Evolutionary conservation across 1,140 invertebrate genomes (phyloP).

Genomic region (Telenomus remus): DNA sequence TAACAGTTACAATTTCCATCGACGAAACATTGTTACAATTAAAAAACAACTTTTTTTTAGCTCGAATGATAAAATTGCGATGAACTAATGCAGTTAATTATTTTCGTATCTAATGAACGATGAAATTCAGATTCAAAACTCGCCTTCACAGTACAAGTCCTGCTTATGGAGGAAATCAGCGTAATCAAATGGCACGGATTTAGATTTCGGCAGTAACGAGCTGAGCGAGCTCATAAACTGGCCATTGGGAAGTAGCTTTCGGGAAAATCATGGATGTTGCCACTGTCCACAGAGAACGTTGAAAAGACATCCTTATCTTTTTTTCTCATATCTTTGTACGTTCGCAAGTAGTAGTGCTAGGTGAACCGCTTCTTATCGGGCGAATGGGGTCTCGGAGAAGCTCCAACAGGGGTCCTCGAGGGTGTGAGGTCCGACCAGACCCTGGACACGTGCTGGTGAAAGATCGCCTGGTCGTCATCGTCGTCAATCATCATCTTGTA

Average conservation of each 20-base stretch:
- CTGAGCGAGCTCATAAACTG: slow-evolving; percentile 70
- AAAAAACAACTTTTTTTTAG: no score
- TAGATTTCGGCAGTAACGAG: slow-evolving; percentile 76
- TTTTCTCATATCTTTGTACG: slow-evolving; percentile 64
- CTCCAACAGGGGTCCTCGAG: slow-evolving; percentile 81
- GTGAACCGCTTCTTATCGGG: slow-evolving; percentile 70
- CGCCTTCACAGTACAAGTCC: slow-evolving; percentile 73
- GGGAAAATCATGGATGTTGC: slow-evolving; percentile 80
- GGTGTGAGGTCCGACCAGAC: slow-evolving; percentile 92
- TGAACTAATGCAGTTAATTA: no score
- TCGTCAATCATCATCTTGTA: slow-evolving; percentile 85
- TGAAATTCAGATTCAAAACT: no score
- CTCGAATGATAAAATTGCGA: no score
- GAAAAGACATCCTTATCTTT: slow-evolving; percentile 80
- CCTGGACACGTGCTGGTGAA: slow-evolving; percentile 92
- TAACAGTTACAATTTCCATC: no score
- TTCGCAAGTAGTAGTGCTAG: slow-evolving; percentile 63
- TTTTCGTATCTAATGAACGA: no score
- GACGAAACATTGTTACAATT: no score
- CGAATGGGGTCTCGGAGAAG: slow-evolving; percentile 80
- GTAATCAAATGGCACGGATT: slow-evolving; percentile 78
- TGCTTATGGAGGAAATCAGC: slow-evolving; percentile 75
- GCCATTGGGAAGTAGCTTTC: slow-evolving; percentile 72
- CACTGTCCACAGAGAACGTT: slow-evolving; percentile 81
- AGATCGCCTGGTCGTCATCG: slow-evolving; percentile 89